Evolutionary conservation across 2,113 vertebrate genomes (phyloP).

Genomic region (Dromas ardeola): DNA sequence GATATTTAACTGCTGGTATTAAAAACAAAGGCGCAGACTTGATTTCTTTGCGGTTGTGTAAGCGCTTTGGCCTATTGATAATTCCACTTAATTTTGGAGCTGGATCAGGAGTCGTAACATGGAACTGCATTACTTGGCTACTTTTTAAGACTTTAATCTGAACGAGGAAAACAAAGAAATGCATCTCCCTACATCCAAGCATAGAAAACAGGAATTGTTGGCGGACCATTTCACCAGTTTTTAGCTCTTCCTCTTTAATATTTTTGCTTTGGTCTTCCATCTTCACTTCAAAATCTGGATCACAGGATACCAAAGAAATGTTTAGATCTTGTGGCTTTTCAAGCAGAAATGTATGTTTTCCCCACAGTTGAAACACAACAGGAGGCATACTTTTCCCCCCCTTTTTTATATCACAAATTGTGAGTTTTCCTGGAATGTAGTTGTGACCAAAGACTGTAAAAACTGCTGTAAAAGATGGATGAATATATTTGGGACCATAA

Average conservation of each 20-base stretch:
- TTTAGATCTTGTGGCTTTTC: constrained; percentile 81
- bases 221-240: constrained; percentile 80
- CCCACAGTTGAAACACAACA: constrained; percentile 93
- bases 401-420: constrained; percentile 83
- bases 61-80: constrained; percentile 39
- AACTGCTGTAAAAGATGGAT: constrained; percentile 89
- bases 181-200: constrained; percentile 73
- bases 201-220: constrained; percentile 79
- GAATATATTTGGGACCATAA: constrained; percentile 93
- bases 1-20: constrained; percentile 72
- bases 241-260: constrained; percentile 82
- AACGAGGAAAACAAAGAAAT: constrained; percentile 82
- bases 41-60: constrained; percentile 74
- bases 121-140: constrained; percentile 76
- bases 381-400: constrained; percentile 84
- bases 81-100: constrained; percentile 82
- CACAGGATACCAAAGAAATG: constrained; percentile 76
- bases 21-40: constrained; percentile 74
- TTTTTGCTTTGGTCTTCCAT: constrained; percentile 77
- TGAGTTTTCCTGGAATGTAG: constrained; percentile 86
- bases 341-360: constrained; percentile 84
- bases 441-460: constrained; percentile 87
- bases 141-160: constrained; percentile 74
- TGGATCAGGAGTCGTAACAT: constrained; percentile 81
- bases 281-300: constrained; percentile 84